Evolutionary conservation across 2,113 vertebrate species (phyloP), one percentile per base, ranked within the genome.

Genomic region (Sander lucioperca): DNA sequence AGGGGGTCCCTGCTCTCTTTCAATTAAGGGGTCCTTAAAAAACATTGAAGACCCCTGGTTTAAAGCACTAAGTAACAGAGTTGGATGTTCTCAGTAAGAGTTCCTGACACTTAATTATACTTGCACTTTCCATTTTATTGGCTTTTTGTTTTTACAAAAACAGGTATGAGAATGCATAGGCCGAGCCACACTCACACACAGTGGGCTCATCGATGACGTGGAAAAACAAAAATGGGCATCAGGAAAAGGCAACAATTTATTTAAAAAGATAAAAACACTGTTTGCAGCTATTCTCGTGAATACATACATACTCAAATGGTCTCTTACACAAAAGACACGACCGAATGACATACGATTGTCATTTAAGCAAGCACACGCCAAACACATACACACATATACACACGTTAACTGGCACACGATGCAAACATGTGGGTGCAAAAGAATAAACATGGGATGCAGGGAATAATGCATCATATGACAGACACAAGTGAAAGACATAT

Each of bases 101-200:
- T 3, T 14, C 16, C 6, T 4, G 72, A 83, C 68, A 57, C 61
- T 4, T 12, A 45, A 53, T 64, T 16, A 14, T 13, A 87, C 53
- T 89, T 91, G 74, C 86, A 93, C 80, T 85, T 91, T 93, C 62
- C 58, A 79, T 86, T 95, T 94, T 91, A 94, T 95, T 94, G 77
- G 90, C 74, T 68, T 85, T 86, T 89, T 82, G 86, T 93, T 93
- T 93, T 90, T 91, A 94, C 91, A 95, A 95, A 95, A 95, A 88
- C 88, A 92, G 89, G 84, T 87, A 85, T 89, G 77, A 90, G 90
- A 93, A 95, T 91, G 91, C 94, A 94, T 91, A 93, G 90, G 87
- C 84, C 15, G 84, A 89, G 93, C 78, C 89, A 62, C 80, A 74
- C 83, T 86, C 79, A 76, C 63, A 86, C 79, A 76, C 63, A 85